Conservation (phyloP, 2,797 vertebrate genomes). For the Sus cebifrons region DNA sequence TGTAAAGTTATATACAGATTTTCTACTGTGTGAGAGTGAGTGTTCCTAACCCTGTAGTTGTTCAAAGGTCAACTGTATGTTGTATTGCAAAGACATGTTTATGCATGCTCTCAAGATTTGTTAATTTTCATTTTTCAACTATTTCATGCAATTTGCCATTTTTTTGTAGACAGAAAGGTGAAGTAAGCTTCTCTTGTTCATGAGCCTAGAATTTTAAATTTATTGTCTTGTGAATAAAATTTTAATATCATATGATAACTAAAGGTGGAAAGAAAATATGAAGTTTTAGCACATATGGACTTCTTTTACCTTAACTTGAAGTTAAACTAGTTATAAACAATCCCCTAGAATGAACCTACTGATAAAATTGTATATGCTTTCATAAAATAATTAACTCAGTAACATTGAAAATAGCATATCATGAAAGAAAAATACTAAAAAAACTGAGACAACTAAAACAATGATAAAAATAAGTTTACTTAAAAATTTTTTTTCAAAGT, state of each 20-base stretch:
- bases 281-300: not conserved
- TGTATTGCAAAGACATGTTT: not conserved
- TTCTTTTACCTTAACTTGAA: slow-evolving; percentile 2
- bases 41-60: not conserved
- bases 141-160: not conserved
- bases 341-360: not conserved
- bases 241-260: not conserved
- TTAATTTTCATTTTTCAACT: not conserved
- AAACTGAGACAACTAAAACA: not conserved
- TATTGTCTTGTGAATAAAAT: not conserved
- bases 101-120: not conserved
- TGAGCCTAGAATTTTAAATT: not conserved
- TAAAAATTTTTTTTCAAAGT: not conserved
- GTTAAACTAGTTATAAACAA: not conserved
- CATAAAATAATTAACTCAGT: not conserved
- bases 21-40: not conserved
- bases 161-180: not conserved
- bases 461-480: not conserved
- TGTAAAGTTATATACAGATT: not conserved
- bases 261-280: slow-evolving; percentile 1
- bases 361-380: not conserved
- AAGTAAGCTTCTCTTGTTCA: not conserved
- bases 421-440: not conserved
- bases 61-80: not conserved
- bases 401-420: not conserved